Percentiles rank a stretch among this genome's conserved stretches.
Conservation (phyloP, 2,888 invertebrate species). For the Dromius quadrimaculatus region DNA sequence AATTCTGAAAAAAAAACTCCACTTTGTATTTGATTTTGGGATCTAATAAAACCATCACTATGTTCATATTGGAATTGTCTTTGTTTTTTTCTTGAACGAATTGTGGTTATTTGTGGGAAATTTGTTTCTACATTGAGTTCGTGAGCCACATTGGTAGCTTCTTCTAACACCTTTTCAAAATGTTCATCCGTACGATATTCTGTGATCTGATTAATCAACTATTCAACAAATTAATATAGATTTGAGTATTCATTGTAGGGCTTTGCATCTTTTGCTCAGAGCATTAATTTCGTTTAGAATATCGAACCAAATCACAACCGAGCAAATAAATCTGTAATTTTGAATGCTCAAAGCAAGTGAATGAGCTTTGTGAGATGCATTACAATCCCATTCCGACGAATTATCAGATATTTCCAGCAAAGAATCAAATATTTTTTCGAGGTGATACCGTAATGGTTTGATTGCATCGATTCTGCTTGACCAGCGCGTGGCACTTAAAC, state of each 20-base stretch:
- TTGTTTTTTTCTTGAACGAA: slow-evolving; percentile 26
- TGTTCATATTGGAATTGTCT: too few relatives aligned
- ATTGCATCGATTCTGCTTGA: background rate
- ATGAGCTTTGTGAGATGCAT: background rate
- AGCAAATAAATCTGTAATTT: slow-evolving; percentile 1
- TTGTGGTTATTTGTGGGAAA: slow-evolving; percentile 10
- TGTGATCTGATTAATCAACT: too few relatives aligned
- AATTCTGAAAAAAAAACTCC: slow-evolving; percentile 43
- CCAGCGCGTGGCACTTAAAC: slow-evolving; percentile 4
- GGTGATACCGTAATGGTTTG: background rate
- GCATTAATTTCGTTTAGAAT: background rate
- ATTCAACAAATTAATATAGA: too few relatives aligned
- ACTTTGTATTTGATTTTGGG: slow-evolving; percentile 44
- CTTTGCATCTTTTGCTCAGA: background rate
- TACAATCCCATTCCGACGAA: background rate
- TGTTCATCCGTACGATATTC: slow-evolving; percentile 36
- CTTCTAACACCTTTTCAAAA: slow-evolving; percentile 30
- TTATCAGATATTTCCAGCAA: background rate
- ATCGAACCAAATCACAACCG: background rate
- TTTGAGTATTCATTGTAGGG: too few relatives aligned
- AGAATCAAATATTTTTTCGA: background rate
- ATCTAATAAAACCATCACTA: slow-evolving; percentile 38
- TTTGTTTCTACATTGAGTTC: slow-evolving; percentile 14
- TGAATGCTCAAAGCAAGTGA: background rate
- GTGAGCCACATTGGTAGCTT: slow-evolving; percentile 33